Conservation (phyloP, 2,888 invertebrate genomes). For the Himalopsyche kuldschensis region DNA sequence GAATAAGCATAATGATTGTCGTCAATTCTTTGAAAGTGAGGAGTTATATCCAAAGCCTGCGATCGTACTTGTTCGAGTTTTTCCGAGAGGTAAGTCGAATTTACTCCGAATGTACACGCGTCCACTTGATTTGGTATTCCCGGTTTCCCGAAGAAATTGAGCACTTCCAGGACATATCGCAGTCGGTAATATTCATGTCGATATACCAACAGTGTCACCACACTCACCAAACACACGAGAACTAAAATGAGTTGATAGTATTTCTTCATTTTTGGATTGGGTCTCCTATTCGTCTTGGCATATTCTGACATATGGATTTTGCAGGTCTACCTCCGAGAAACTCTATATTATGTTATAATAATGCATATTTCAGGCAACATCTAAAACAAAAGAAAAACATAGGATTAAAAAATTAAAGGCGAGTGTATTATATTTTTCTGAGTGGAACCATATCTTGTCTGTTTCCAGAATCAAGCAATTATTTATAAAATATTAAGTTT, state of each 20-base stretch:
- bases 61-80: conserved; percentile 57
- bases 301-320: background rate
- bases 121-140: conserved; percentile 57
- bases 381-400: background rate
- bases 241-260: conserved; percentile 78
- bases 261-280: conserved; percentile 68
- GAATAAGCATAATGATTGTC: conserved; percentile 69
- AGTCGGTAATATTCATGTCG: conserved; percentile 83
- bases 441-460: no score
- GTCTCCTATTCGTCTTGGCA: conserved; percentile 2
- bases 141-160: conserved; percentile 82
- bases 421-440: no score
- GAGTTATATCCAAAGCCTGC: conserved; percentile 65
- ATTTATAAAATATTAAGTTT: no score
- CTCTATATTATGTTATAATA: background rate
- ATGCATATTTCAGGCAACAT: background rate
- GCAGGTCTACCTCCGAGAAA: background rate
- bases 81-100: conserved; percentile 57
- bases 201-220: conserved; percentile 76
- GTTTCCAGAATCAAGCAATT: no score
- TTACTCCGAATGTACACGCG: conserved; percentile 58
- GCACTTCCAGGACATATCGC: conserved; percentile 80
- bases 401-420: no score
- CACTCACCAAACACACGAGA: conserved; percentile 70
- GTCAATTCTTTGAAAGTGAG: conserved; percentile 68